Evolutionary conservation across 1,140 invertebrate genomes (phyloP).

Genomic region (Panulirus ornatus): DNA sequence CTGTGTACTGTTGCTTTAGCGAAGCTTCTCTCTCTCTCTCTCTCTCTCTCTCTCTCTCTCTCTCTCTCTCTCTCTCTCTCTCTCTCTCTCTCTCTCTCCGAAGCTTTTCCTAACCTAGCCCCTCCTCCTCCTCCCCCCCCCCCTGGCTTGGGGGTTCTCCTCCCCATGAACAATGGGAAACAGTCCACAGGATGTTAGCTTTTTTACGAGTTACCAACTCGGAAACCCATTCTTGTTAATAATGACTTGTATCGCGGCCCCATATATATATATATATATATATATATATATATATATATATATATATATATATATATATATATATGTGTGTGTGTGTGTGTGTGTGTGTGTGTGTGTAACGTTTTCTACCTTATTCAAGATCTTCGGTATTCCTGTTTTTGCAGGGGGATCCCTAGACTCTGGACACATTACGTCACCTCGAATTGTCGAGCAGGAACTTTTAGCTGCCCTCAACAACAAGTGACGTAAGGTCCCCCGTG

Average conservation of each 20-base stretch:
- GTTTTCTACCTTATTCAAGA: neutral
- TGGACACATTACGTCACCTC: no score
- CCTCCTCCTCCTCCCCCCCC: neutral
- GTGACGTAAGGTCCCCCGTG: no score
- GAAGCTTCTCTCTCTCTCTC: neutral
- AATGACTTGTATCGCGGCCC: no score
- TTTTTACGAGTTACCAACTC: no score
- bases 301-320: neutral
- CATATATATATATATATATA: neutral
- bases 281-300: neutral
- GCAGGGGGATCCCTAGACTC: no score
- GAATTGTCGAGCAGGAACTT: no score
- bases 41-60: neutral
- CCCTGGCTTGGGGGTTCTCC: neutral
- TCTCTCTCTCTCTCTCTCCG: neutral
- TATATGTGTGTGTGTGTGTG: conserved; percentile 11
- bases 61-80: neutral
- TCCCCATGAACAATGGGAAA: neutral
- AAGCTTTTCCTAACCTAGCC: neutral
- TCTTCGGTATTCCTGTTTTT: no score
- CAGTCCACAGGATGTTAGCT: neutral
- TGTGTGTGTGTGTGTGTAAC: no score
- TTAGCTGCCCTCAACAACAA: no score
- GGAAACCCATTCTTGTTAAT: no score
- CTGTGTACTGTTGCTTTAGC: no score